A percentile compares a stretch with the other conserved stretches of the same genome.
Conservation (phyloP, 2,888 invertebrate genomes). For the Lepeophtheirus nordmannii region DNA sequence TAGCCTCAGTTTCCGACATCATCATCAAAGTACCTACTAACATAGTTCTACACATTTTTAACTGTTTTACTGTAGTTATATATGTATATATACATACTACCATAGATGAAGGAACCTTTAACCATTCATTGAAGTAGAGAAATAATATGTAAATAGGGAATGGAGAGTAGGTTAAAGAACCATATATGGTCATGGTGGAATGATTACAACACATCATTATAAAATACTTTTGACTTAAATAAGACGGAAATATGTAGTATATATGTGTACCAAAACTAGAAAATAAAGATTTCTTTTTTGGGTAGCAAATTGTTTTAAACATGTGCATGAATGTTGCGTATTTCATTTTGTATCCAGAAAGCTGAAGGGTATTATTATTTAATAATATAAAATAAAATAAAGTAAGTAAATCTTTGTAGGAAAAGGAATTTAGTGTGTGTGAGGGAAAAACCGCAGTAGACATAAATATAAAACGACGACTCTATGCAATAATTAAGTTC, state of each 20-base stretch:
- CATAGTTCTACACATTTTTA: no score
- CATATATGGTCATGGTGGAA: neutral
- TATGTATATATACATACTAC: no score
- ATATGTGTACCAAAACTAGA: neutral
- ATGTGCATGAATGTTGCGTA: no score
- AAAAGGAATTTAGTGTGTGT: neutral
- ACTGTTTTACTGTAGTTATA: no score
- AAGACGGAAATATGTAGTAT: neutral
- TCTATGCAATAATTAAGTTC: constrained; percentile 1
- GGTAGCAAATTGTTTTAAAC: neutral
- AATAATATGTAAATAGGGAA: no score
- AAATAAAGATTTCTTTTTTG: neutral
- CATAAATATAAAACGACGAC: neutral
- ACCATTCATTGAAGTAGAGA: no score
- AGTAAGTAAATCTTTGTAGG: neutral
- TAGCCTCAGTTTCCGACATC: no score
- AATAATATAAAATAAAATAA: neutral
- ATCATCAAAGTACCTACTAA: no score
- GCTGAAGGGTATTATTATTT: constrained; percentile 5
- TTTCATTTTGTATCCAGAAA: no score
- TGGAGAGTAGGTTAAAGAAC: neutral
- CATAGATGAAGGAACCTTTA: no score
- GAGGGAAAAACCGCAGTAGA: no score
- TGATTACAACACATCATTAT: neutral
- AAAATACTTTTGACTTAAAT: constrained; percentile 7